Base-by-base conservation (phyloP, 1,140 invertebrate species). In the Mylabris phalerata region DNA sequence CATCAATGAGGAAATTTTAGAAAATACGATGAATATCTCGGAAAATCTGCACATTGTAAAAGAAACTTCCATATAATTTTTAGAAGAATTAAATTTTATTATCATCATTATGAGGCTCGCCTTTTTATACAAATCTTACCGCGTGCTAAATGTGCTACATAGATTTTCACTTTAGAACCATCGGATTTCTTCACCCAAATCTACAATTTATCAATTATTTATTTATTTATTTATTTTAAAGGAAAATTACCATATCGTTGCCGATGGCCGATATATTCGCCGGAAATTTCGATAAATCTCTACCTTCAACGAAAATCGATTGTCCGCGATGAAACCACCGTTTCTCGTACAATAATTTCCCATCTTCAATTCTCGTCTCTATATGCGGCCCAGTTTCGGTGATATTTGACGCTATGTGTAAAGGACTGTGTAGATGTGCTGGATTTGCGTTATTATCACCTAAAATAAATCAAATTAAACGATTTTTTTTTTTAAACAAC, bases 251-350 rank as follows among this genome's bases (percentile, higher is more conserved):
- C 75, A 87, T 87, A 77, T 95, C 91, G 47, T 86, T 87, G 56
- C 89, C 89, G 65, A 97, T 93, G 25, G 89, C 87, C 41, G 89
- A 89, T 69, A 98, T 94, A 63, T 90, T 86, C 3, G 88, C 93
- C 56, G 88, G 83, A 70, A 92, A 91, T 67, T 89, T 85, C 0
- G 84, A 79, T 60, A 86, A 77, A 67, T 95, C 92, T 64, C 89
- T 87, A 27, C 90, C 91, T 95, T 93, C 70, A 4, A 96, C 87
- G 75, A 89, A 93, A 26, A 97, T 86, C 59, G 90, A 86, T 75
- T 96, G 93, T 2, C 94, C 94, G 57, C 93, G 82, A 73, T 95
- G 92, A 76, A 89, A 97, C 94, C 93, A 98, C 75, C 91, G 82
- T 66, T 92, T 85, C 75, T 98, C 93, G 78, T 93, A 97, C 66